A percentile compares a stretch with the other conserved stretches of the same genome.
Conservation (phyloP, 1,140 invertebrate species). For the Leptinotarsa lineolata region DNA sequence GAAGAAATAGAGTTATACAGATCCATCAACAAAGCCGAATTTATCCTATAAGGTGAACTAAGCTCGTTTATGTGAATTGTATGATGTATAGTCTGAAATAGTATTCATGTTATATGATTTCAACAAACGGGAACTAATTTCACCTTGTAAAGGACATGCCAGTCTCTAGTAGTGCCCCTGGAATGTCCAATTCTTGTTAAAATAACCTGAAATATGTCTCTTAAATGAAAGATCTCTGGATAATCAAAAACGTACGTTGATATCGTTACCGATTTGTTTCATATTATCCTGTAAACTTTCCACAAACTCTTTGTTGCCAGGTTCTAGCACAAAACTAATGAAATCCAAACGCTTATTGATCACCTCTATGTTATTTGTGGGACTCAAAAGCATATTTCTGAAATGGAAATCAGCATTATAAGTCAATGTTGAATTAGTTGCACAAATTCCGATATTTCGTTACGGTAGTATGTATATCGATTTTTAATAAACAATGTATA, state of each 20-base stretch:
- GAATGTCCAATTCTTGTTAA: slow-evolving; percentile 65
- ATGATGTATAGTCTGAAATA: slow-evolving; percentile 50
- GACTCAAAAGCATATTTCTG: slow-evolving; percentile 65
- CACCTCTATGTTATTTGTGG: slow-evolving; percentile 61
- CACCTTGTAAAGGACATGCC: slow-evolving; percentile 69
- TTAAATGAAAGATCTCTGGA: not conserved
- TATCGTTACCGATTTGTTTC: slow-evolving; percentile 61
- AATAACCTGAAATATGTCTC: slow-evolving; percentile 56
- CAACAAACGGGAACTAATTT: slow-evolving; percentile 34
- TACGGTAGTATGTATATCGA: too few relatives aligned
- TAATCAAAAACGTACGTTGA: slow-evolving; percentile 55
- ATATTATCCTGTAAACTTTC: slow-evolving; percentile 63
- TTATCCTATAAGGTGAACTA: slow-evolving; percentile 36
- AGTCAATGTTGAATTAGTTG: too few relatives aligned
- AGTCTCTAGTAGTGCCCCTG: slow-evolving; percentile 67
- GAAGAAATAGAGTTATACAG: slow-evolving; percentile 42
- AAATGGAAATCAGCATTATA: not conserved
- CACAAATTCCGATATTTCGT: too few relatives aligned
- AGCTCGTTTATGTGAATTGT: slow-evolving; percentile 47
- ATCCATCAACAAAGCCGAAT: slow-evolving; percentile 40
- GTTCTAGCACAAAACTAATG: slow-evolving; percentile 64
- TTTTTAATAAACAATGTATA: too few relatives aligned
- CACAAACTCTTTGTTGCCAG: slow-evolving; percentile 63
- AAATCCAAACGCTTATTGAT: slow-evolving; percentile 65
- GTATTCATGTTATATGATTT: too few relatives aligned